Evolutionary conservation across 1,140 invertebrate genomes (phyloP), one percentile per base, ranked within the genome.

Genomic region (Amyelois transitella): DNA sequence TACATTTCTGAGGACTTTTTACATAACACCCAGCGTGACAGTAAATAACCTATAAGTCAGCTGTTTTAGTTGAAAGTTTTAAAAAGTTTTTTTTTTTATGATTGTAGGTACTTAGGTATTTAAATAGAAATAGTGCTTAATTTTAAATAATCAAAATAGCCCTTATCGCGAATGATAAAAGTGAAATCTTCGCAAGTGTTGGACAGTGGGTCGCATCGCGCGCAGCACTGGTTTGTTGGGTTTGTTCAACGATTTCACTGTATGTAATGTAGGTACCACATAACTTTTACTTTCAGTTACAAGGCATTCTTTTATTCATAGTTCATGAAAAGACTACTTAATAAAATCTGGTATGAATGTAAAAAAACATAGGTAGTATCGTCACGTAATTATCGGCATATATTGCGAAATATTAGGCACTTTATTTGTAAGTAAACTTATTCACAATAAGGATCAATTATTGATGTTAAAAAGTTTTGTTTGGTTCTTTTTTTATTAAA

Each of bases 11-110:
- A 58, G 60, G 53, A 58, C 63, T 78, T 77, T 86, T 87, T 85
- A 85, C 76, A 84, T 85, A 87, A 84, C 75, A 80, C 69, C 73
- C 69, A 84, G 70, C 73, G 69, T 87, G 81, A 81, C 80, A 81
- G 72, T 79, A 32, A 38, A 38, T 38, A 84, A 80, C 75, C 76
- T 85, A 17, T 64, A 71, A 68, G 75, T 83, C 83, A 87, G 83
- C 83, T 87, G 83, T 85, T 87, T 62, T 14, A 14, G 2, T 38
- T 4, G 8, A 38, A 38, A 14, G 32, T 38, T 38, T 24, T 44
- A 24, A 38, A 51, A 51, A 32, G 17, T 21, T 8, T 14, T 7
- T 58, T 59, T 59, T 25, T 61, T 22, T 45, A 51, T 58, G 43
- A 51, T 55, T 38, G 32, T 14, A 24, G 22, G n/a, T 38, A 45